These are phyloP conservation scores for Styela clava DNA, from an alignment of 23 tunicate genomes.

Conservation along the genomic window DNA sequence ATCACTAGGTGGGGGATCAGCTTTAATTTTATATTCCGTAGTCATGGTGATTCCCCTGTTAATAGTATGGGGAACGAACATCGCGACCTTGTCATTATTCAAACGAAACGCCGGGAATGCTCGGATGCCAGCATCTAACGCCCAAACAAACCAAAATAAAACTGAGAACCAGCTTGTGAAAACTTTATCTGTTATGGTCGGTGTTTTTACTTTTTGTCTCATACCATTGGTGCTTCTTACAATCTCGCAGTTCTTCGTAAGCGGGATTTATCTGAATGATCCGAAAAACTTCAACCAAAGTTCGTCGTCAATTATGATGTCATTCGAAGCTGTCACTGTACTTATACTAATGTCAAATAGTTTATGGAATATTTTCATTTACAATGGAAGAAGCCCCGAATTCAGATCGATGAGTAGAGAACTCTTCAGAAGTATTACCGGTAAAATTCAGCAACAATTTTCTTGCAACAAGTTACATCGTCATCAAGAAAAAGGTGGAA, in stretches of 20 bases:
- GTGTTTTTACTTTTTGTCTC: slow-evolving; percentile 29
- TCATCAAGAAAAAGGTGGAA: not conserved
- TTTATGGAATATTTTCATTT: slow-evolving; percentile 65
- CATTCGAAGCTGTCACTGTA: slow-evolving; percentile 29
- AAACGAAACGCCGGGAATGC: slow-evolving; percentile 21
- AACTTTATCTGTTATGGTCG: slow-evolving; percentile 45
- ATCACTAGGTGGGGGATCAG: not conserved
- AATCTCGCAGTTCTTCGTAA: slow-evolving; percentile 15
- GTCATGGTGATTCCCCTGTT: slow-evolving; percentile 40
- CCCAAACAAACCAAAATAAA: not conserved
- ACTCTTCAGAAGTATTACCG: not conserved
- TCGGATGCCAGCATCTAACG: not conserved
- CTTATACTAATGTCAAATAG: slow-evolving; percentile 49
- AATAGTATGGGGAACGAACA: slow-evolving; percentile 38
- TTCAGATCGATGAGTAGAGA: slow-evolving; percentile 15
- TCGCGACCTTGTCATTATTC: slow-evolving; percentile 25
- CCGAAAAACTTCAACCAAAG: slow-evolving; percentile 31
- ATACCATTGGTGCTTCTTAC: slow-evolving; percentile 32
- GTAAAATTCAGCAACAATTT: not conserved
- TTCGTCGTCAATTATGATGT: slow-evolving; percentile 10
- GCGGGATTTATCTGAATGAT: not conserved
- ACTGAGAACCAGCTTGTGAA: slow-evolving; percentile 34
- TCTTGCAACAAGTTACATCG: not conserved
- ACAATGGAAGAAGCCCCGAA: slow-evolving; percentile 49
- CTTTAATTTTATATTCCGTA: slow-evolving; percentile 16